Base-by-base conservation (phyloP, 2,888 invertebrate species). In the Eumerus sabulonum region DNA sequence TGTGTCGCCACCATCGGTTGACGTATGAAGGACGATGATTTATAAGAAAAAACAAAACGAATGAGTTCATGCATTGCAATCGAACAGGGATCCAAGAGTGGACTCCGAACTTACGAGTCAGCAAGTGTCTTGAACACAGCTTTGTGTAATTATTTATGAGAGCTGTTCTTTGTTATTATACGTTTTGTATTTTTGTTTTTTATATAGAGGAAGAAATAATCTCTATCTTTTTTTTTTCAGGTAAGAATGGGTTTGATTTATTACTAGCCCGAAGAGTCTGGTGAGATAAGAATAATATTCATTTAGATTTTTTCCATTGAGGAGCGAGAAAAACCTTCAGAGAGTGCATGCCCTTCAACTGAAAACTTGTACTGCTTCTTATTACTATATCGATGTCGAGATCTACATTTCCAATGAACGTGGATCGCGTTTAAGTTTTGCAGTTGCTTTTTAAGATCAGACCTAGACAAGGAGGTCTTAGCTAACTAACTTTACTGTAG, bases 21-120 rank as follows among this genome's bases (percentile, higher is more conserved):
- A 79, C 77, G 73, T 73, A 57, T 68, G 67, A 79, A 73, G 77
- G 73, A 45, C 72, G 51, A 50, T 63, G 14, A 73, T 73, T 38
- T 71, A 76, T 71, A 54, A 56, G n/a, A n/a, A n/a, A n/a, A n/a
- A n/a, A n/a, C n/a, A n/a, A 51, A 44, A 12, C 47, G 17, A 18
- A 38, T 7, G 17, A 17, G 16, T 16, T 35, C 12, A 14, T 14
- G 14, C 3, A 53, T 38, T 14, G 1, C 53, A 53, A 19, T 42
- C 19, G 13, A 42, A 40, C 12, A 7, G 40, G 9, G 27, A 19
- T 42, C 12, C 7, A 12, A 13, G 59, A 50, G 57, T 51, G 14
- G 51, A 59, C 3, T 27, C 2, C 42, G 51, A 17, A 45, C 59
- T 59, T 14, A 40, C 17, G 16, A 27, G 27, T 27, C 27, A 27